These are phyloP conservation scores for Cassiopea andromeda DNA, from an alignment of 30 jellyfish, hydroid and myxozoan genomes.

Conservation along the genomic window DNA sequence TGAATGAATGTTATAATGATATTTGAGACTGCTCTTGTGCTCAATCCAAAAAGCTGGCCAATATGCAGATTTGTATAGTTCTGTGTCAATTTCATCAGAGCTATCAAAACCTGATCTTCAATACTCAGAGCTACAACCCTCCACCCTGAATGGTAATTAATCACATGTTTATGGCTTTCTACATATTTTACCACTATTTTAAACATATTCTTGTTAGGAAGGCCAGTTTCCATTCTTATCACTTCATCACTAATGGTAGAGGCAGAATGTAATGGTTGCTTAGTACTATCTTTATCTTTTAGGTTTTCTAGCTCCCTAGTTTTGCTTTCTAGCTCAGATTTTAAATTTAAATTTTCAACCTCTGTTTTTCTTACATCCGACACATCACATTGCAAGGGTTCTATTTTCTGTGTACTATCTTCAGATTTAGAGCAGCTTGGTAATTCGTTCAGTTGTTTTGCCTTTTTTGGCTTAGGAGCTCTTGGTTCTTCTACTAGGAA, in stretches of 20 bases:
- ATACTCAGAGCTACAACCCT: constrained; percentile 1
- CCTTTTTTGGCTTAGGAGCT: neutral
- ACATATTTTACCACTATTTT: constrained; percentile 6
- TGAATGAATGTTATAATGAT: constrained; percentile 12
- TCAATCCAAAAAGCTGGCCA: constrained; percentile 10
- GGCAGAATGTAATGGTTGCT: constrained; percentile 4
- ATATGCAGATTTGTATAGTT: constrained; percentile 50
- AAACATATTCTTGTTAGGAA: constrained; percentile 21
- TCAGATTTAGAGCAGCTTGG: neutral
- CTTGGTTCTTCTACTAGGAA: constrained; percentile 8
- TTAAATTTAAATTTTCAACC: neutral
- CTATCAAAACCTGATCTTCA: constrained; percentile 43
- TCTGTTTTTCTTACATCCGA: neutral
- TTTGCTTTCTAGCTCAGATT: constrained; percentile 10
- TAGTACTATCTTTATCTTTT: neutral
- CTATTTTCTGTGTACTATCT: neutral
- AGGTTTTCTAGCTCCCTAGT: neutral
- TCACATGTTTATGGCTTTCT: neutral
- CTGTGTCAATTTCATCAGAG: constrained; percentile 38
- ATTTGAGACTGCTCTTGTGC: neutral
- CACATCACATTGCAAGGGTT: neutral
- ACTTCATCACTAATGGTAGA: constrained; percentile 13
- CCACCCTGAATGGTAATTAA: constrained; percentile 30
- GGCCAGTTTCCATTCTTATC: constrained; percentile 40
- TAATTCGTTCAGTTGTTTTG: neutral